Conservation (phyloP, 2,797 vertebrate species). For the Siniperca scherzeri region DNA sequence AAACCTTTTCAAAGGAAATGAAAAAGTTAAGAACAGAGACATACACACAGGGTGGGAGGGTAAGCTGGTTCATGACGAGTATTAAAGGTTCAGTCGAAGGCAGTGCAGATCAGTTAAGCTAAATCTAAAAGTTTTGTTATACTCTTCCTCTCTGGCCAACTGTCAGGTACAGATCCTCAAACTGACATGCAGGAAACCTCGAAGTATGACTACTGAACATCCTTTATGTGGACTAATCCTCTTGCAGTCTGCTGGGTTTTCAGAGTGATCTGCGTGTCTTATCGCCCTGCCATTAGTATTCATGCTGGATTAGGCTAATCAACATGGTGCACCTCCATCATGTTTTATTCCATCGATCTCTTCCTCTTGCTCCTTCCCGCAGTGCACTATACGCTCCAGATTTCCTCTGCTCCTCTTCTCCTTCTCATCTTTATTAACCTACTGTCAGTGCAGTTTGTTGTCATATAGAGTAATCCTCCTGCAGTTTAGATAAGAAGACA, state of each 20-base stretch:
- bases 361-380: slow-evolving; percentile 4
- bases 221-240: slow-evolving; percentile 18
- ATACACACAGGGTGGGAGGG: neutral
- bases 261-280: slow-evolving; percentile 27
- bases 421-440: slow-evolving; percentile 11
- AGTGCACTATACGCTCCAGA: neutral
- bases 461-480: slow-evolving; percentile 1
- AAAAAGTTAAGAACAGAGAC: neutral
- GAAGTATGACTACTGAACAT: neutral
- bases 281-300: slow-evolving; percentile 25
- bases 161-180: neutral
- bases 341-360: neutral
- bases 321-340: slow-evolving; percentile 27
- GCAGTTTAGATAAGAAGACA: slow-evolving; percentile 20
- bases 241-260: neutral
- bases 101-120: neutral
- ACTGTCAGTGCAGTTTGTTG: slow-evolving; percentile 3
- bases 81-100: neutral
- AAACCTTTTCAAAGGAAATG: neutral
- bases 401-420: neutral
- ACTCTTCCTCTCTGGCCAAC: neutral
- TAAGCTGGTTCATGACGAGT: neutral
- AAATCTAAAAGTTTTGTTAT: neutral
- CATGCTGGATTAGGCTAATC: slow-evolving; percentile 40
- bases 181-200: neutral